Evolutionary conservation across 2,113 vertebrate species (phyloP), one percentile per base, ranked within the genome.

Genomic region (Rhinolophus ferrumequinum): DNA sequence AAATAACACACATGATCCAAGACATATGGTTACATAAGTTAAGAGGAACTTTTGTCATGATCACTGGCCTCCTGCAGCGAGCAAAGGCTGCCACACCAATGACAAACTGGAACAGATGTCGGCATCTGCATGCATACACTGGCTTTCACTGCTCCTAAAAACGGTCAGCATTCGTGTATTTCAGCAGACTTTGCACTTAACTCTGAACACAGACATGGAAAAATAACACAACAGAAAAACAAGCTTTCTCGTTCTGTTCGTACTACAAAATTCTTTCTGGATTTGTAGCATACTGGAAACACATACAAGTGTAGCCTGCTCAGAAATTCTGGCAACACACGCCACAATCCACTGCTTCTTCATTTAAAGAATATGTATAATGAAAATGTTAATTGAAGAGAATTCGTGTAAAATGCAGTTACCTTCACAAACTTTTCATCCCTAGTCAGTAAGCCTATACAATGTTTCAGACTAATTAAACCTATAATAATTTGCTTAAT

Each of bases 181-280:
- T 91, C 81, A 66, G 79, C 58, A 97, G 79, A 50, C 26, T 52
- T 64, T 73, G 64, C 21, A 5, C 33, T 96, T 88, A 18, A 30
- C 1, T 97, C 38, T 79, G 76, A 96, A 97, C n/a, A 97, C 93
- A 60, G 13, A 92, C n/a, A 16, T 56, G 3, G 93, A 56, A 89
- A 96, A 93, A 83, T 21, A 90, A 95, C 87, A 56, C 41, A 93
- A 67, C 12, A 12, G 14, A 94, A 84, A 95, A 87, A 30, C 1
- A 95, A 81, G 24, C 38, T 80, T 93, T 92, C 67, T 75, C 52
- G 94, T 96, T 96, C 80, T 89, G 54, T 97, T 97, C 82, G 33
- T 2, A 64, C 47, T 90, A 67, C 85, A 30, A 97, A 67, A 91
- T 94, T 90, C 75, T 73, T 93, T 79, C 79, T 62, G 77, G 28